A percentile compares a stretch with the other conserved stretches of the same genome.
Conservation (phyloP, 1,140 invertebrate species). For the Heliconius himera region DNA sequence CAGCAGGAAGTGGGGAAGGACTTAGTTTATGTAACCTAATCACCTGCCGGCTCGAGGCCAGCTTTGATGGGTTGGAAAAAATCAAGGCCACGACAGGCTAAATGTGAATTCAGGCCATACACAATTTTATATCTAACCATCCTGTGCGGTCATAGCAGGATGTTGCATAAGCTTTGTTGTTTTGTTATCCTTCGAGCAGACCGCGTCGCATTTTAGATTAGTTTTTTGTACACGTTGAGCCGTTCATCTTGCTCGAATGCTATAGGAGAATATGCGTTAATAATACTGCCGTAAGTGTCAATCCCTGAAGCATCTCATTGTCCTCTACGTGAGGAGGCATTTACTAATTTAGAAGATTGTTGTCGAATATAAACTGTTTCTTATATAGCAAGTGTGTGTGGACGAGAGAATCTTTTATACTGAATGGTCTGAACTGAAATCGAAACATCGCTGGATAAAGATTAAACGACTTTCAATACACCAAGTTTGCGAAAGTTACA, state of each 20-base stretch:
- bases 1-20: constrained; percentile 79
- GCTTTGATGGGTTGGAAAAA: constrained; percentile 66
- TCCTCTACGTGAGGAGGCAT: constrained; percentile 34
- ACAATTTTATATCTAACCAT: constrained; percentile 69
- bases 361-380: constrained; percentile 43
- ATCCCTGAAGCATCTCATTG: constrained; percentile 28
- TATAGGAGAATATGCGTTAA: constrained; percentile 58
- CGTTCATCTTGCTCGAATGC: constrained; percentile 51
- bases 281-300: constrained; percentile 41
- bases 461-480: constrained; percentile 45
- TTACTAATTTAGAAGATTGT: constrained; percentile 40
- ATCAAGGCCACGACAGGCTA: constrained; percentile 74
- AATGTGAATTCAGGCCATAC: constrained; percentile 62
- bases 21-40: constrained; percentile 81
- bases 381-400: constrained; percentile 37
- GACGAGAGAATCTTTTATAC: constrained; percentile 59
- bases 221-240: constrained; percentile 65
- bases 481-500: neutral
- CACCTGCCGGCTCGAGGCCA: constrained; percentile 79
- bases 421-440: constrained; percentile 64
- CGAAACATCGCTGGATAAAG: constrained; percentile 46
- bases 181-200: constrained; percentile 72
- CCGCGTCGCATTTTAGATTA: constrained; percentile 75
- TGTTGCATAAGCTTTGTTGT: constrained; percentile 79
- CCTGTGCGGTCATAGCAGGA: constrained; percentile 67